These are phyloP conservation scores for Virgularia gustaviana DNA, from an alignment of 92 coral and sea anemone genomes.

Conservation along the genomic window DNA sequence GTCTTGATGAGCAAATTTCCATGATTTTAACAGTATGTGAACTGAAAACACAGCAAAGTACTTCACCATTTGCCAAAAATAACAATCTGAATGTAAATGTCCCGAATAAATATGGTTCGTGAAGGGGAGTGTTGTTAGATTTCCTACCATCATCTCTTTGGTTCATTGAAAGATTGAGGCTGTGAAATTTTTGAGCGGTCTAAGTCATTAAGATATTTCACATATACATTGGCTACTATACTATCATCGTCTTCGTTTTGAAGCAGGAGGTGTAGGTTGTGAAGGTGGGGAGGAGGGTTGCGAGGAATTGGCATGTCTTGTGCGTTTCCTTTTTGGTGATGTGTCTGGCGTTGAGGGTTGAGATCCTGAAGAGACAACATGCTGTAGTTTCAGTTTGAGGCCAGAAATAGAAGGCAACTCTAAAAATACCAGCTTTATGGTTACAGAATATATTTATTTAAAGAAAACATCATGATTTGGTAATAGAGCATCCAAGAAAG, in stretches of 20 bases:
- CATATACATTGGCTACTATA: no score
- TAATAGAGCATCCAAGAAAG: no score
- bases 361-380: constrained; percentile 67
- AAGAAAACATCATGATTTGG: no score
- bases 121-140: no score
- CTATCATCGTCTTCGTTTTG: constrained; percentile 94
- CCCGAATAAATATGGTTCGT: no score
- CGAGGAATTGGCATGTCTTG: constrained; percentile 92
- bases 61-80: no score
- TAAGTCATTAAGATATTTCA: constrained; percentile 3
- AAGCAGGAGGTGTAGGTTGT: constrained; percentile 76
- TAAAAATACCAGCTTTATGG: background rate
- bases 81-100: no score
- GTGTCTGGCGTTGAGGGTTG: constrained; percentile 94
- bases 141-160: no score
- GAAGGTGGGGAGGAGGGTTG: constrained; percentile 88
- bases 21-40: no score
- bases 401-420: constrained; percentile 50
- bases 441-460: no score
- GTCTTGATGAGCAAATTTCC: no score
- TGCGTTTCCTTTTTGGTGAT: constrained; percentile 94
- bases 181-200: background rate
- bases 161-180: background rate
- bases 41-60: no score
- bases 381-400: constrained; percentile 84